phyloP scores from a whole-genome alignment of 2,797 vertebrate genomes.

The Varecia variegata region DNA sequence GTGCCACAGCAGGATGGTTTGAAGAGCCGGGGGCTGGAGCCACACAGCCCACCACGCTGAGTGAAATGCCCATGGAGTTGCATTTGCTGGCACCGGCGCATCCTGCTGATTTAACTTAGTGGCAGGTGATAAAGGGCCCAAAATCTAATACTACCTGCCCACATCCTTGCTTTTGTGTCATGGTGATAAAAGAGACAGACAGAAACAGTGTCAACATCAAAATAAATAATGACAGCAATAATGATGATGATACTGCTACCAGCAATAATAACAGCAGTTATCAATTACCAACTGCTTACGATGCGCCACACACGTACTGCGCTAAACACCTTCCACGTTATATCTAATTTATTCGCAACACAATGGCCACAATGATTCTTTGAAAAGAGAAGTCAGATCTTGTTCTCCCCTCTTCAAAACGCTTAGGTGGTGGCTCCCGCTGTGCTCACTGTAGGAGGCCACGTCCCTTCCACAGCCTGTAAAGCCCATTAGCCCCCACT shows the following conservation, averaged over 20 bases:
- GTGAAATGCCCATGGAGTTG: neutral
- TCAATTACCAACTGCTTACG: neutral
- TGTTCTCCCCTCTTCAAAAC: neutral
- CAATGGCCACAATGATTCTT: neutral
- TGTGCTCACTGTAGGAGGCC: neutral
- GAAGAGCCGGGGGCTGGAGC: rapidly evolving
- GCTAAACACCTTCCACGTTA: neutral
- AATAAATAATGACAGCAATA: neutral
- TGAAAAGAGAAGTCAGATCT: neutral
- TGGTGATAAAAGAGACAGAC: neutral
- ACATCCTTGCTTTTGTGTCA: neutral
- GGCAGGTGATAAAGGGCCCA: neutral
- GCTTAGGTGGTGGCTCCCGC: neutral
- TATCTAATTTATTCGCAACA: neutral
- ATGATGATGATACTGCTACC: neutral
- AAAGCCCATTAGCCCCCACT: neutral
- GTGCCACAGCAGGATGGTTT: neutral
- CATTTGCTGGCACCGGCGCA: neutral
- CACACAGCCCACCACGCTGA: neutral
- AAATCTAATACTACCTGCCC: neutral
- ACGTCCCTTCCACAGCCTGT: neutral
- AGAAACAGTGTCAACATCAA: neutral
- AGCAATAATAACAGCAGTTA: neutral
- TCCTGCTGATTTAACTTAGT: neutral
- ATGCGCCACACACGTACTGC: rapidly evolving